Evolutionary conservation across 1,140 invertebrate species (phyloP).

Genomic region (Wasmannia auropunctata): DNA sequence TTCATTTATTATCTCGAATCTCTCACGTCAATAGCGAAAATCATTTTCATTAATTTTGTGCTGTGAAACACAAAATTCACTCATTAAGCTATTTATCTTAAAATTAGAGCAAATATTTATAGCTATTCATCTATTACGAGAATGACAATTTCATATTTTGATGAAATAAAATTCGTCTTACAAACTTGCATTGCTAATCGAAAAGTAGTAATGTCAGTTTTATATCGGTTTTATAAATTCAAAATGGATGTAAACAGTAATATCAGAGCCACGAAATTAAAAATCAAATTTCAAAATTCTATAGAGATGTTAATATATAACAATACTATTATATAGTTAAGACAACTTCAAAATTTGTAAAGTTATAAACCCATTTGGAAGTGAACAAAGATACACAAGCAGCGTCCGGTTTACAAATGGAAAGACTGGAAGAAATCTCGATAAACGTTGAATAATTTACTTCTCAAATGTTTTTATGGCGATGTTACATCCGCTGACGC

Average conservation of each 20-base stretch:
- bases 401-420: neutral
- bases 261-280: neutral
- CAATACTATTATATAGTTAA: neutral
- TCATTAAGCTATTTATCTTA: neutral
- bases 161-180: neutral
- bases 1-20: conserved; percentile 3
- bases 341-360: neutral
- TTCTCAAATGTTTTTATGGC: conserved; percentile 5
- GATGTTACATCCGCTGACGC: neutral
- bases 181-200: neutral
- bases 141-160: neutral
- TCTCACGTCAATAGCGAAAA: neutral
- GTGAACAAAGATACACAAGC: neutral
- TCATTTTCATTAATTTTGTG: conserved; percentile 4
- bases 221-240: neutral
- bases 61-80: neutral
- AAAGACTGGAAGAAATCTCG: neutral
- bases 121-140: neutral
- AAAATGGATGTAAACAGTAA: neutral
- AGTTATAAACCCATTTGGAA: neutral
- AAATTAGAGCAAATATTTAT: neutral
- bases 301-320: neutral
- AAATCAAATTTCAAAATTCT: neutral
- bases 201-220: neutral
- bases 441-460: conserved; percentile 33